Evolutionary conservation across 2,113 vertebrate species (phyloP), one percentile per base, ranked within the genome.

Genomic region (Corythoichthys haematopterus): DNA sequence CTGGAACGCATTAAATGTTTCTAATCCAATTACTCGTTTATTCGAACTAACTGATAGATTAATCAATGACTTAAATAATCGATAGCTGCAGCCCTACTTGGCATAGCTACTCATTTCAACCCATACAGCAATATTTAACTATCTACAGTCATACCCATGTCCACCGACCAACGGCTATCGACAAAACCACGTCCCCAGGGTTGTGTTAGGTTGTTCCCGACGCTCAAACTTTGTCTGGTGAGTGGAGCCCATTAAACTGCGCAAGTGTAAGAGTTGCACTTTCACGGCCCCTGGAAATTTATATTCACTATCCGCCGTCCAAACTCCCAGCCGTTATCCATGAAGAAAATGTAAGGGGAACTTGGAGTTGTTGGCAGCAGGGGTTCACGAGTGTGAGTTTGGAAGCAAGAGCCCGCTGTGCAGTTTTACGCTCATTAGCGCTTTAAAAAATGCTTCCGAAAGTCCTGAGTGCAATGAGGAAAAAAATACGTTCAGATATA

Each of bases 341-440:
- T n/a, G 58, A 43, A 40, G 58, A 20, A 60, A 10, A 20, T n/a
- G 15, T 16, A 37, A n/a, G 37, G 16, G 38, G 12, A 45, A 4
- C 40, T 36, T 35, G 28, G 35, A 35, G 55, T 15, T 40, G 64
- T 75, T 64, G 61, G 61, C 80, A 80, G 81, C 51, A 10, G 78
- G 78, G 71, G 78, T 66, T 84, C 70, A 69, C 64, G 47, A 64
- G 71, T 70, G 61, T 66, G 79, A 59, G 62, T 76, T 76, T 48
- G 47, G 33, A 28, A 53, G 37, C 55, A 14, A 64, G 16, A 74
- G 65, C 78, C 81, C 33, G n/a, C 78, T 45, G 74, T 79, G 80
- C 67, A 65, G 70, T 77, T 78, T 80, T 61, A 78, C 55, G 50
- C 74, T 74, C 71, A 80, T 85, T 83, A 82, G 83, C 68, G 20